These are phyloP conservation scores for Camponotus pennsylvanicus DNA, from an alignment of 1,140 invertebrate species.

Conservation along the genomic window DNA sequence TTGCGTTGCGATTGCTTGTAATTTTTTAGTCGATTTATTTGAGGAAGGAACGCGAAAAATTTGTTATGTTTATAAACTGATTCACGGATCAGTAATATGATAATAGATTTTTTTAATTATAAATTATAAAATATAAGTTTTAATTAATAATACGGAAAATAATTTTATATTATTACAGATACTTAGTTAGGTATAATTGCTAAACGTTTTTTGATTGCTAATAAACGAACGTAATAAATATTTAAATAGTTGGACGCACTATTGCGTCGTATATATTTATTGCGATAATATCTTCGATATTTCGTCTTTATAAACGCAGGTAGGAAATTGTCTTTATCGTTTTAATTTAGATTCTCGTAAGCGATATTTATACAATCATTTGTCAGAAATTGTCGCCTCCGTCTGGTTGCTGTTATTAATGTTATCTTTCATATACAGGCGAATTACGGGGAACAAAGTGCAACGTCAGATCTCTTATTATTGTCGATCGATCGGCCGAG, in stretches of 20 bases:
- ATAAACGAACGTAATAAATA: background rate
- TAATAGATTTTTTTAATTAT: background rate
- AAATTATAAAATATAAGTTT: background rate
- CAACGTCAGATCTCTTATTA: constrained; percentile 60
- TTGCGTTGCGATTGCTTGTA: background rate
- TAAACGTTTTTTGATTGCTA: background rate
- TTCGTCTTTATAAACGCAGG: background rate
- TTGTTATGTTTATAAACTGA: background rate
- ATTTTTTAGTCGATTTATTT: background rate
- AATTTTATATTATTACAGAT: background rate
- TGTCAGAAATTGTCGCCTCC: constrained; percentile 11
- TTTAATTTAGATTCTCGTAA: constrained; percentile 46
- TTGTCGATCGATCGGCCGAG: constrained; percentile 35
- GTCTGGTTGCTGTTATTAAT: constrained; percentile 36
- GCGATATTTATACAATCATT: constrained; percentile 35
- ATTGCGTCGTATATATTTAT: background rate
- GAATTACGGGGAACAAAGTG: constrained; percentile 29
- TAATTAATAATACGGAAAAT: background rate
- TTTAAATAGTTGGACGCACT: background rate
- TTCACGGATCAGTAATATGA: background rate
- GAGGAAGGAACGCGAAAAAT: background rate
- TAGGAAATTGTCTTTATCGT: constrained; percentile 17
- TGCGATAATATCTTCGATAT: constrained; percentile 1
- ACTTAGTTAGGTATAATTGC: background rate
- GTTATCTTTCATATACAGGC: constrained; percentile 20